These are phyloP conservation scores for Eufriesea mexicana DNA, from an alignment of 1,140 invertebrate species.

Conservation along the genomic window DNA sequence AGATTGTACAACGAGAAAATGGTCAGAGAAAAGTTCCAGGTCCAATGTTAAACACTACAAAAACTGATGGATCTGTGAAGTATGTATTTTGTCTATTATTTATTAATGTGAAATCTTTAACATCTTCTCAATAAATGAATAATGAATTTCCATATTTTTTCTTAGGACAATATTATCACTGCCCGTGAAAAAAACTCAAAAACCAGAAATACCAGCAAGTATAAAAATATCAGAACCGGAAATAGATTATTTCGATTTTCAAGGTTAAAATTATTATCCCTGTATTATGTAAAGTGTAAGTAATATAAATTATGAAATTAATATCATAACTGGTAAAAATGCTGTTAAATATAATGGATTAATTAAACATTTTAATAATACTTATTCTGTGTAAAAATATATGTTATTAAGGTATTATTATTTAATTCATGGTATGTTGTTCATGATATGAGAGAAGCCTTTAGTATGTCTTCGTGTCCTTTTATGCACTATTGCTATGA, in stretches of 20 bases:
- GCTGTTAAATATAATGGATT: conserved; percentile 7
- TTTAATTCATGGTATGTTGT: neutral
- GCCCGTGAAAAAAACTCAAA: conserved; percentile 70
- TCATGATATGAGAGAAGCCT: too few relatives aligned
- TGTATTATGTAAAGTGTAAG: conserved; percentile 24
- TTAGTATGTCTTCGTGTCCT: too few relatives aligned
- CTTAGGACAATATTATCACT: conserved; percentile 75
- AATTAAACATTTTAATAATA: conserved; percentile 10
- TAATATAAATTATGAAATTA: conserved; percentile 2
- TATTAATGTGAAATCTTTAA: neutral
- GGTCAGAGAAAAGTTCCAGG: conserved; percentile 90
- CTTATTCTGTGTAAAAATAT: conserved; percentile 1
- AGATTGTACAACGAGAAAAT: conserved; percentile 89
- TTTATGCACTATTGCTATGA: neutral
- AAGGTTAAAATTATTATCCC: conserved; percentile 48
- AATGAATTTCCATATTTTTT: conserved; percentile 15
- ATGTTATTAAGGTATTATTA: neutral
- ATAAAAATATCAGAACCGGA: conserved; percentile 66
- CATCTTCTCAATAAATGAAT: neutral
- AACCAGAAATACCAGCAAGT: conserved; percentile 55
- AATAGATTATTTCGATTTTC: conserved; percentile 75
- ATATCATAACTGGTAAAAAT: neutral
- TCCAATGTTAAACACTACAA: conserved; percentile 83
- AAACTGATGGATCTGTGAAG: conserved; percentile 66
- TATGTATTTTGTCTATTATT: conserved; percentile 54